Evolutionary conservation across 2,888 invertebrate species (phyloP), one percentile per base, ranked within the genome.

Genomic region (Dicyrtomina minuta): DNA sequence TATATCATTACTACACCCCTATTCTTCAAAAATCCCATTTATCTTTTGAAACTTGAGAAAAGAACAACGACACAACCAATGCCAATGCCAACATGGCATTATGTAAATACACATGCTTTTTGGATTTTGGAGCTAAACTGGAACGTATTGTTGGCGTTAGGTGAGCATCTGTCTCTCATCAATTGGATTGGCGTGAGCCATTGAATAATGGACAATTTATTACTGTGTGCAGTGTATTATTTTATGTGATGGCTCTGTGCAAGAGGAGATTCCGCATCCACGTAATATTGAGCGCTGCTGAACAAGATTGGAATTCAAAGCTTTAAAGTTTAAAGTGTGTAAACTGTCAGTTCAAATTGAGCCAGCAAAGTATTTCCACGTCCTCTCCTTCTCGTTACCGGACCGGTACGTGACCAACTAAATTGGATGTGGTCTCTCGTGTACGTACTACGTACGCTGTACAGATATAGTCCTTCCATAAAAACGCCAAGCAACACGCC

Each of bases 331-430:
- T 12, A 13, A 26, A 55, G 55, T 24, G 24, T 12, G 55, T 55
- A 55, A 55, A 55, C 27, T 26, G 12, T 55, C 55, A 27, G 22
- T 24, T 22, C 55, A 55, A 55, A 55, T 55, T 55, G 27, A 27
- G 55, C 27, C 24, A 26, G n/a, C 55, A 26, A 55, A 55, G 55
- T 22, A 55, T 20, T 53, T 53, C 6, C 24, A 55, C 26, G 24
- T 22, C 24, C 13, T 55, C 4, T n/a, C 27, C 15, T 20, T 26
- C 6, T 41, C 27, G 58, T 58, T 58, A 58, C 58, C 39, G 39
- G 58, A 58, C 58, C 39, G 39, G 58, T 12, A 58, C 58, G 58
- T 58, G 58, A 58, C 58, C 39, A 58, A 39, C n/a, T 39, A 46
- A 46, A 46, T 46, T 17, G 46, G n/a, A 3, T 46, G n/a, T 5